phyloP scores from a whole-genome alignment of 1,140 invertebrate genomes.

The Ceratina calcarata region DNA sequence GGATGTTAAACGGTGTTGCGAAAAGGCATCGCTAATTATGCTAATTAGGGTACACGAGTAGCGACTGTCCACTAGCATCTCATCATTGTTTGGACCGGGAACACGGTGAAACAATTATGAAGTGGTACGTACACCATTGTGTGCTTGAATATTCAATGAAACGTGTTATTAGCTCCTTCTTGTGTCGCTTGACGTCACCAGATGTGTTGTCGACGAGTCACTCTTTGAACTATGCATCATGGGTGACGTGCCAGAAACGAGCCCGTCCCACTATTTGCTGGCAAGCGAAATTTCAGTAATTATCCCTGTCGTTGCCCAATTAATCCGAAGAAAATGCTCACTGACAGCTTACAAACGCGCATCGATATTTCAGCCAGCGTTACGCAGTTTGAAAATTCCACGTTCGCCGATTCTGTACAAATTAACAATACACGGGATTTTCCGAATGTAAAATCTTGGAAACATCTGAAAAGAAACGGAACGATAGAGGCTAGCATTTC shows the following conservation, averaged over 20 bases:
- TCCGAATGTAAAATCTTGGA: conserved; percentile 1
- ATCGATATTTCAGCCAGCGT: no score
- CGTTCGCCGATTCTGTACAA: no score
- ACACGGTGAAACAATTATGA: conserved; percentile 58
- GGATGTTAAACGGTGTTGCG: conserved; percentile 11
- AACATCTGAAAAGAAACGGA: background rate
- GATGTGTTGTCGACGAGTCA: conserved; percentile 53
- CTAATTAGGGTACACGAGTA: conserved; percentile 19
- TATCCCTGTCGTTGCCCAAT: background rate
- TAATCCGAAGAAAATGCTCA: background rate
- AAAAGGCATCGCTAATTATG: conserved; percentile 27
- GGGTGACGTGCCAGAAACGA: conserved; percentile 11
- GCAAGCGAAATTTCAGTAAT: background rate
- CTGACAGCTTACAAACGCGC: background rate
- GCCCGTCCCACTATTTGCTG: conserved; percentile 12
- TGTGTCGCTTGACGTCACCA: conserved; percentile 42
- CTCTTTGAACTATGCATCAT: conserved; percentile 57
- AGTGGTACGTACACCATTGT: conserved; percentile 51
- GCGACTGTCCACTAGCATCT: conserved; percentile 22
- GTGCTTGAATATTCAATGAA: conserved; percentile 68
- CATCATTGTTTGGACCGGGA: conserved; percentile 41
- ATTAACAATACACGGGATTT: background rate
- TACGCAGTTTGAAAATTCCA: no score
- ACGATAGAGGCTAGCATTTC: background rate
- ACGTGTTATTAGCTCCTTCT: conserved; percentile 66